These are phyloP conservation scores for Mimumesa dahlbomi DNA, from an alignment of 2,888 invertebrate genomes.

Conservation along the genomic window DNA sequence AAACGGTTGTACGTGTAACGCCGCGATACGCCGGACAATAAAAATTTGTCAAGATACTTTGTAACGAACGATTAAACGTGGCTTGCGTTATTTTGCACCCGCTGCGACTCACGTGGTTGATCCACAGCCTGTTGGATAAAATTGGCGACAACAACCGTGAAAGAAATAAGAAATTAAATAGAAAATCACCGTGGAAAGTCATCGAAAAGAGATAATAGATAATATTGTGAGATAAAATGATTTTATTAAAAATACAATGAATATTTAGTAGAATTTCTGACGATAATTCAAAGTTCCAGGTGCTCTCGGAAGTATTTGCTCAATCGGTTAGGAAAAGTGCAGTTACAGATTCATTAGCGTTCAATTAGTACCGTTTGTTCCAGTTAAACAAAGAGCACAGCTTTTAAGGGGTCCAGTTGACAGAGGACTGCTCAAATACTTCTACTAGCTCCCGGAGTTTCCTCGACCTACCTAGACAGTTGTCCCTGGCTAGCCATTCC, in stretches of 20 bases:
- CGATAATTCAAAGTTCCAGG: slow-evolving; percentile 16
- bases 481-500: not conserved
- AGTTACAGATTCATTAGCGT: slow-evolving; percentile 75
- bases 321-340: slow-evolving; percentile 8
- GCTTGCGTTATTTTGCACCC: too few species aligned
- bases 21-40: slow-evolving; percentile 39
- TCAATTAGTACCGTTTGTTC: slow-evolving; percentile 78
- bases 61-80: slow-evolving; percentile 30
- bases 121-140: too few species aligned
- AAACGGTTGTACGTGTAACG: not conserved
- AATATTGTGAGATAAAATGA: too few species aligned
- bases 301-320: slow-evolving; percentile 22
- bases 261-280: too few species aligned
- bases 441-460: slow-evolving; percentile 59
- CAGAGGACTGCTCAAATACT: slow-evolving; percentile 73
- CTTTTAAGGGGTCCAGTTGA: slow-evolving; percentile 70
- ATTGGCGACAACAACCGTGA: too few species aligned
- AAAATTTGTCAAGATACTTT: slow-evolving; percentile 44
- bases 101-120: too few species aligned
- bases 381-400: slow-evolving; percentile 71
- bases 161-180: too few species aligned
- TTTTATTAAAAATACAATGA: too few species aligned
- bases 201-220: too few species aligned
- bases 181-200: too few species aligned
- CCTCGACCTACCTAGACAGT: slow-evolving; percentile 30